Base-by-base conservation (phyloP, 2,113 vertebrate species). In the Pelodiscus sinensis region DNA sequence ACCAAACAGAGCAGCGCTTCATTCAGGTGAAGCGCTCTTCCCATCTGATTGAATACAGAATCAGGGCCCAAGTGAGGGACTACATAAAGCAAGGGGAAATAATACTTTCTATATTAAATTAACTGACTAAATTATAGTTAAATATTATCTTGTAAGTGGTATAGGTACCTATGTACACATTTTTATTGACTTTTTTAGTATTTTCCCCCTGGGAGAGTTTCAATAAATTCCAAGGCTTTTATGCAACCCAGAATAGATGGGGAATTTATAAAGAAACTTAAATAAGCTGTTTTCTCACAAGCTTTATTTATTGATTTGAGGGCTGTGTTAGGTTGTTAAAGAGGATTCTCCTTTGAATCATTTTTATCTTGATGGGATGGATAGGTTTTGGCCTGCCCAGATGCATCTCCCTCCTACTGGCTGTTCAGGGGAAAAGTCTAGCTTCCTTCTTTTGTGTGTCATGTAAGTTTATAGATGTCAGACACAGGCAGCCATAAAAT, bases 1-100 rank as follows among this genome's bases (percentile, higher is more conserved):
- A 15, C 10, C 81, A 35, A 83, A 68, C 1, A 24, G 14, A 78
- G 35, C 5, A 55, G 21, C 10, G 35, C 4, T 91, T 27, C 25
- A 2, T 24, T 3, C 0, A 35, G 18, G 65, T 2, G 4, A 65
- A 35, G 65, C 0, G 2, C 0, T 0, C 60, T 82, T 1, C 13
- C 1, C 1, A 1, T 57, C 92, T 84, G 2, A 81, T 80, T 31
- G 35, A 3, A 35, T 80, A 19, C 1, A 35, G 9, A 94, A 86
- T 0, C 0, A 79, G 4, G 31, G 65, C 31, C 31, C 65, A 68
- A 68, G 31, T 35, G 87, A 50, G 38, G 73, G 22, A 35, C 73
- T 75, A 38, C 12, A 73, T 44, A 73, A 21, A 73, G 13, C 38
- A 73, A 24, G 35, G 22, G 12, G 21, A 75, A 75, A 24, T 44